A percentile compares a stretch with the other conserved stretches of the same genome.
Evolutionary conservation across 2,113 vertebrate genomes (phyloP).

Genomic region (Brachyistius frenatus): DNA sequence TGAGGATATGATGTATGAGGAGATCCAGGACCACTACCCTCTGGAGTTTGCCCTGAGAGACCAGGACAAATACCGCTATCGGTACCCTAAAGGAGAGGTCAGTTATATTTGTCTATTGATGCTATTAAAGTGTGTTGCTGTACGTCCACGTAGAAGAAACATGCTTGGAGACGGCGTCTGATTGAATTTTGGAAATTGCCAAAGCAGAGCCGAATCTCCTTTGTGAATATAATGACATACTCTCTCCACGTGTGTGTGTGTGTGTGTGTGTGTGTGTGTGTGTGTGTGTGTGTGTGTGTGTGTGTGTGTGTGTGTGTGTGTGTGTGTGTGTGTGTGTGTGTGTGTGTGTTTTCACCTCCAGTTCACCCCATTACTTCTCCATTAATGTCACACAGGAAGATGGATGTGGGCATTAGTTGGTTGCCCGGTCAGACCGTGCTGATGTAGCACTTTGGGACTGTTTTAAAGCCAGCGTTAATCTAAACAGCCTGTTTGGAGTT

Average conservation of each 20-base stretch:
- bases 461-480: slow-evolving; percentile 4
- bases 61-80: slow-evolving; percentile 98
- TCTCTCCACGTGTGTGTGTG: slow-evolving; percentile 9
- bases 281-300: too few species aligned
- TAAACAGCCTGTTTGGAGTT: slow-evolving; percentile 13
- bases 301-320: background rate
- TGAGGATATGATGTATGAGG: slow-evolving; percentile 98
- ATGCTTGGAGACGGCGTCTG: background rate
- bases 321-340: background rate
- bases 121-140: too few species aligned
- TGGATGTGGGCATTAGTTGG: slow-evolving; percentile 45
- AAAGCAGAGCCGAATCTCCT: background rate
- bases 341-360: slow-evolving; percentile 54
- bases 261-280: background rate
- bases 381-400: slow-evolving; percentile 54
- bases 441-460: slow-evolving; percentile 4
- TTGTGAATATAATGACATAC: background rate
- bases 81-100: slow-evolving; percentile 99
- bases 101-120: slow-evolving; percentile 36
- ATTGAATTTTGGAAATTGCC: slow-evolving; percentile 9
- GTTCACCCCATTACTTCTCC: slow-evolving; percentile 55
- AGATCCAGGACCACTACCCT: slow-evolving; percentile 93
- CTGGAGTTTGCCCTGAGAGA: slow-evolving; percentile 97
- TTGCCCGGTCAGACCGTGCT: background rate
- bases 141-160: background rate